phyloP scores from a whole-genome alignment of 2,888 invertebrate species.

The Drosophila macrospina region DNA sequence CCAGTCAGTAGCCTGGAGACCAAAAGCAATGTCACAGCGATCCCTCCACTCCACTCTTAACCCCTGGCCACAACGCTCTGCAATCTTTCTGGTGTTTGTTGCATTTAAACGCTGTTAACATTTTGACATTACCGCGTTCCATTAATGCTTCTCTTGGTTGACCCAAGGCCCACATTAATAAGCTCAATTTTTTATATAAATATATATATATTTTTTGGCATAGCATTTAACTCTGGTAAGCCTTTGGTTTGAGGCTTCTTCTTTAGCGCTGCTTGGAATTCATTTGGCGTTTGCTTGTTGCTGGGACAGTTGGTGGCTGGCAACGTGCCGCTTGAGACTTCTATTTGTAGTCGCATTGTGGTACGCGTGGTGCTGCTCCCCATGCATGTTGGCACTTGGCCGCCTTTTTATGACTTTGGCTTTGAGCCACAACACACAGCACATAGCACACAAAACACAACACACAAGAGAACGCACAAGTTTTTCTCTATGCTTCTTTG shows the following conservation, averaged over 20 bases:
- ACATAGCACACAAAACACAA: background rate
- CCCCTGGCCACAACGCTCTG: background rate
- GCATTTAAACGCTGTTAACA: conserved; percentile 69
- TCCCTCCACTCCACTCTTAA: background rate
- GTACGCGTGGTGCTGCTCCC: conserved; percentile 57
- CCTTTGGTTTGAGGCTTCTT: conserved; percentile 31
- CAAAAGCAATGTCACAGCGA: conserved; percentile 15
- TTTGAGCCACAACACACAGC: conserved; percentile 44
- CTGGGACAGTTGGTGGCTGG: conserved; percentile 33
- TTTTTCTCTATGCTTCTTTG: conserved; percentile 43
- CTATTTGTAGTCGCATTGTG: conserved; percentile 37
- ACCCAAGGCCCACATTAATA: conserved; percentile 68
- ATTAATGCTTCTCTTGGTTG: conserved; percentile 39
- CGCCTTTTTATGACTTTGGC: conserved; percentile 64
- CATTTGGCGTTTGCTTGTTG: conserved; percentile 35
- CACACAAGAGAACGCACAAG: conserved; percentile 47
- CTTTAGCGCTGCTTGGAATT: conserved; percentile 49
- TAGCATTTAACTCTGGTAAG: conserved; percentile 24
- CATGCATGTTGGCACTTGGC: conserved; percentile 78
- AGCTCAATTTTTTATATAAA: conserved; percentile 63
- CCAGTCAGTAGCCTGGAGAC: conserved; percentile 32
- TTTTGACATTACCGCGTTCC: too few species aligned
- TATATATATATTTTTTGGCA: too few species aligned
- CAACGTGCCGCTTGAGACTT: conserved; percentile 41
- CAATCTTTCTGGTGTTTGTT: conserved; percentile 5